phyloP scores from a whole-genome alignment of 2,888 invertebrate species.

The Poecilus cupreus region DNA sequence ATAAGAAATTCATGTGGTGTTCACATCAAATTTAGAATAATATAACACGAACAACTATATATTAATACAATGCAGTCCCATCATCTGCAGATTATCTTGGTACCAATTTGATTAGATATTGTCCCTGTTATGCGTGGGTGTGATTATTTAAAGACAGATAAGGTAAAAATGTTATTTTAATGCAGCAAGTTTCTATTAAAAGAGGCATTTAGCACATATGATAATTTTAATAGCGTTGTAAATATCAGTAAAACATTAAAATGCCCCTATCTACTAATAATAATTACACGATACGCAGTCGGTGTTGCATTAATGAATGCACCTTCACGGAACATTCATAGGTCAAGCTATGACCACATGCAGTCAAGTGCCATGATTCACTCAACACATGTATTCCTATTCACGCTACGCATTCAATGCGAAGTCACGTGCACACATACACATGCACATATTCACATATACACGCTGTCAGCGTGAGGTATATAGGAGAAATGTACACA shows the following conservation, averaged over 20 bases:
- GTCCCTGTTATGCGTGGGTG: too few species aligned
- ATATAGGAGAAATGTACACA: not conserved
- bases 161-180: not conserved
- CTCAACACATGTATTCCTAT: conserved; percentile 30
- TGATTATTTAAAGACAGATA: too few species aligned
- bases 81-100: too few species aligned
- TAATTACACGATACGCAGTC: conserved; percentile 7
- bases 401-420: conserved; percentile 16
- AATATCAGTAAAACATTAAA: not conserved
- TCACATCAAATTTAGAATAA: too few species aligned
- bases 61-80: too few species aligned
- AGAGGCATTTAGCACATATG: too few species aligned
- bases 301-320: conserved; percentile 13
- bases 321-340: conserved; percentile 31
- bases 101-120: too few species aligned
- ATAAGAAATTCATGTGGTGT: too few species aligned
- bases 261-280: not conserved
- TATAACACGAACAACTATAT: too few species aligned
- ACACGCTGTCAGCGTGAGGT: not conserved
- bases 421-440: conserved; percentile 17
- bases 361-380: conserved; percentile 41
- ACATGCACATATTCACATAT: not conserved
- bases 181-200: too few species aligned
- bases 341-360: conserved; percentile 7
- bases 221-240: not conserved